Evolutionary conservation across 1,140 invertebrate genomes (phyloP).

Genomic region (Apis florea): DNA sequence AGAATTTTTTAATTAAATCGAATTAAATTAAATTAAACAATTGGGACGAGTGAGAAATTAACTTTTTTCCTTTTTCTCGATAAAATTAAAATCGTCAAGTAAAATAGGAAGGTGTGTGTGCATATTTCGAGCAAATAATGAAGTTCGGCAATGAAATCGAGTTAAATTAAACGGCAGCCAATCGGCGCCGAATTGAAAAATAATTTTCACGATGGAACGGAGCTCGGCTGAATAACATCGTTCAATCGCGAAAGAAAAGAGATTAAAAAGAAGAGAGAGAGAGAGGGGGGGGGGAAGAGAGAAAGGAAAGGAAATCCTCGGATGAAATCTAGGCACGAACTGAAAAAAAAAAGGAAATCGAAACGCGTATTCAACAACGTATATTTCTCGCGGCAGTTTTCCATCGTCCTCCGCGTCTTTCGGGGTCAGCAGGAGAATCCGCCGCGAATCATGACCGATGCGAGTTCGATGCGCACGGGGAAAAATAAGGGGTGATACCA

Average conservation of each 20-base stretch:
- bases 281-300: background rate
- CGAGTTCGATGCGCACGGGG: constrained; percentile 13
- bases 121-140: background rate
- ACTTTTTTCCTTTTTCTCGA: no score
- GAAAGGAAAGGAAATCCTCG: background rate
- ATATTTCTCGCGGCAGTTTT: constrained; percentile 16
- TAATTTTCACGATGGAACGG: background rate
- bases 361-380: background rate
- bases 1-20: background rate
- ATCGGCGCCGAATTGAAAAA: background rate
- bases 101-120: no score
- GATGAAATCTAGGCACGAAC: background rate
- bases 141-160: background rate
- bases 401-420: background rate
- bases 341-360: background rate
- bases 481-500: constrained; percentile 45
- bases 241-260: background rate
- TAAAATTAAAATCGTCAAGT: no score
- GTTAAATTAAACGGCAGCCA: background rate
- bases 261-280: no score
- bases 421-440: constrained; percentile 11
- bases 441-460: constrained; percentile 50
- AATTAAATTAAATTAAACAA: no score
- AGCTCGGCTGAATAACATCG: background rate
- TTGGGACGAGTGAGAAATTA: no score